Evolutionary conservation across 2,888 invertebrate species (phyloP).

Genomic region (Cheilosia soror): DNA sequence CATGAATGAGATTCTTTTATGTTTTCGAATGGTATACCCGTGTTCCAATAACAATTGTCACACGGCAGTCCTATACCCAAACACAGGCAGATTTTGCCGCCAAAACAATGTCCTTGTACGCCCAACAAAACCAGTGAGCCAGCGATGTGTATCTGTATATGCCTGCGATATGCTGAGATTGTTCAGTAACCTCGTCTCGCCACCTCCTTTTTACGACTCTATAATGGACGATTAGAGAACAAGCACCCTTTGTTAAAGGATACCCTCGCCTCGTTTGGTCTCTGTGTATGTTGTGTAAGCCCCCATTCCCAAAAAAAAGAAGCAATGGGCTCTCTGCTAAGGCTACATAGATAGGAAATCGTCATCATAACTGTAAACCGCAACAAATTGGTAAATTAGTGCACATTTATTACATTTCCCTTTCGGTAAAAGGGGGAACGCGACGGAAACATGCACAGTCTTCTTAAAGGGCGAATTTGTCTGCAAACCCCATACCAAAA

Average conservation of each 20-base stretch:
- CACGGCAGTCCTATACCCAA: slow-evolving; percentile 6
- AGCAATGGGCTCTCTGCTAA: slow-evolving; percentile 46
- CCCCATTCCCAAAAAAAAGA: slow-evolving; percentile 52
- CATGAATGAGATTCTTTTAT: slow-evolving; percentile 42
- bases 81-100: slow-evolving; percentile 18
- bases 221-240: slow-evolving; percentile 63
- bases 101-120: slow-evolving; percentile 19
- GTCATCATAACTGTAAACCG: slow-evolving; percentile 80
- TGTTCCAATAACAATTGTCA: slow-evolving; percentile 31
- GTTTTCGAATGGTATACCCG: slow-evolving; percentile 13
- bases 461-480: slow-evolving; percentile 24
- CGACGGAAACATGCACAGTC: slow-evolving; percentile 12
- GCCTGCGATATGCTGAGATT: slow-evolving; percentile 52
- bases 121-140: background rate
- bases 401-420: slow-evolving; percentile 78
- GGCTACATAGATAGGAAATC: slow-evolving; percentile 76
- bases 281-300: slow-evolving; percentile 44
- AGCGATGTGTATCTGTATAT: slow-evolving; percentile 3
- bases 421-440: slow-evolving; percentile 41
- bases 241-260: slow-evolving; percentile 59
- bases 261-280: slow-evolving; percentile 33
- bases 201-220: slow-evolving; percentile 67
- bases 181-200: slow-evolving; percentile 43
- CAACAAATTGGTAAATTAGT: slow-evolving; percentile 82
- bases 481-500: slow-evolving; percentile 40